Percentiles rank a stretch among this genome's conserved stretches.
phyloP scores from a whole-genome alignment of 2,888 invertebrate species.

The Tridacna crocea region DNA sequence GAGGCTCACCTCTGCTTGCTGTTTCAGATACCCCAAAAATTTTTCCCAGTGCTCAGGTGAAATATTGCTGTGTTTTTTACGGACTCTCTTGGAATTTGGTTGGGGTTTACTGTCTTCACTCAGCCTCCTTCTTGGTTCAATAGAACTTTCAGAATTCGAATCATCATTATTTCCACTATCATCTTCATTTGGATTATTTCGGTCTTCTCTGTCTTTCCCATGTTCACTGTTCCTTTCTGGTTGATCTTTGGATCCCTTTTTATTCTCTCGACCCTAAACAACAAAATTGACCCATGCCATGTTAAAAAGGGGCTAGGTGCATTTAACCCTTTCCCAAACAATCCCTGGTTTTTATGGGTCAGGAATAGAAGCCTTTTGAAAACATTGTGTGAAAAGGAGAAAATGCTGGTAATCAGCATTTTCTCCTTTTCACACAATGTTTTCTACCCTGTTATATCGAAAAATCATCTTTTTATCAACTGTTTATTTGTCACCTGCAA shows the following conservation, averaged over 20 bases:
- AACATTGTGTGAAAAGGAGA: no score
- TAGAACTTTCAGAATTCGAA: background rate
- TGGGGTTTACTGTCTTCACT: slow-evolving; percentile 20
- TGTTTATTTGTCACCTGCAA: no score
- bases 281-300: background rate
- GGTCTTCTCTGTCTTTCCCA: background rate
- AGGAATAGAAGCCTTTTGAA: no score
- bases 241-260: slow-evolving; percentile 22
- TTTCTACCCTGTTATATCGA: no score
- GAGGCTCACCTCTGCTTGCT: slow-evolving; percentile 19
- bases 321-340: no score
- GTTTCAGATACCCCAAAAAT: slow-evolving; percentile 21
- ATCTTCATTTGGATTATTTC: slow-evolving; percentile 10
- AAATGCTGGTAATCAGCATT: no score
- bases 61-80: slow-evolving; percentile 41
- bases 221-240: slow-evolving; percentile 23
- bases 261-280: background rate
- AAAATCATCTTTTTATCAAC: no score
- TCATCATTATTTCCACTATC: background rate
- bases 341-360: no score
- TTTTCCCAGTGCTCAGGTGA: slow-evolving; percentile 15
- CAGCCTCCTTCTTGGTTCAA: background rate
- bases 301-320: no score
- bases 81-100: slow-evolving; percentile 34
- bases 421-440: no score